Percentiles rank a stretch among this genome's conserved stretches.
phyloP scores from a whole-genome alignment of 1,140 invertebrate genomes.

The Drosophila arizonae region DNA sequence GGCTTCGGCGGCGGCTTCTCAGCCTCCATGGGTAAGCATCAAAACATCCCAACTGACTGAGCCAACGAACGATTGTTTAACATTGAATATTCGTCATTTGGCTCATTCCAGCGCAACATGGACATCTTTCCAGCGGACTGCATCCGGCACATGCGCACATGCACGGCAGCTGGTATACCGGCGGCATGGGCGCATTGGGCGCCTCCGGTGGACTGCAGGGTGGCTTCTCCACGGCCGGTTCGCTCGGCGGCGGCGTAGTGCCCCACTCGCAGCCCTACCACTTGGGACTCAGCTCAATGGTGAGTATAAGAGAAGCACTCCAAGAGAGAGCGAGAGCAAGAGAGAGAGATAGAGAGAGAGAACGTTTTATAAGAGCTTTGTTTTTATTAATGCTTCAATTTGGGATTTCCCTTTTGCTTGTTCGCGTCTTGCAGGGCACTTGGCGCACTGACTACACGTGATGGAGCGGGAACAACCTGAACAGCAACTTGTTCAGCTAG shows the following conservation, averaged over 20 bases:
- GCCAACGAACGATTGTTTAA: background rate
- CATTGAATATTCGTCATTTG: conserved; percentile 8
- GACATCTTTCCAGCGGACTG: conserved; percentile 82
- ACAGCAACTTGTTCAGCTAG: conserved; percentile 82
- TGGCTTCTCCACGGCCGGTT: conserved; percentile 81
- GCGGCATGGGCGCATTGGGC: conserved; percentile 82
- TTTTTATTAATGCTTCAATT: conserved; percentile 36
- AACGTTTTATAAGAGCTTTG: conserved; percentile 15
- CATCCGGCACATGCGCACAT: conserved; percentile 83
- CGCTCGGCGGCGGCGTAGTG: conserved; percentile 79
- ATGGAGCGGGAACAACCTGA: conserved; percentile 83
- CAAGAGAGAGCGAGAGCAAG: background rate
- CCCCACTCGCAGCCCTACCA: conserved; percentile 83
- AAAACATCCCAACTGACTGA: background rate
- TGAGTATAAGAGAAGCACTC: conserved; percentile 60
- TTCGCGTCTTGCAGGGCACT: conserved; percentile 63
- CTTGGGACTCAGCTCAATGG: conserved; percentile 82
- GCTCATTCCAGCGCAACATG: conserved; percentile 80
- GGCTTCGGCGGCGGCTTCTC: conserved; percentile 86
- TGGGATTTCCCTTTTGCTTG: conserved; percentile 31
- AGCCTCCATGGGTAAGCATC: conserved; percentile 82
- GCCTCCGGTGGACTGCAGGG: conserved; percentile 82
- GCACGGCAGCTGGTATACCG: conserved; percentile 82
- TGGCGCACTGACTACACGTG: conserved; percentile 83
- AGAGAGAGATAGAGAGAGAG: background rate